Evolutionary conservation across 2,113 vertebrate species (phyloP), one percentile per base, ranked within the genome.

Genomic region (Equus quagga): DNA sequence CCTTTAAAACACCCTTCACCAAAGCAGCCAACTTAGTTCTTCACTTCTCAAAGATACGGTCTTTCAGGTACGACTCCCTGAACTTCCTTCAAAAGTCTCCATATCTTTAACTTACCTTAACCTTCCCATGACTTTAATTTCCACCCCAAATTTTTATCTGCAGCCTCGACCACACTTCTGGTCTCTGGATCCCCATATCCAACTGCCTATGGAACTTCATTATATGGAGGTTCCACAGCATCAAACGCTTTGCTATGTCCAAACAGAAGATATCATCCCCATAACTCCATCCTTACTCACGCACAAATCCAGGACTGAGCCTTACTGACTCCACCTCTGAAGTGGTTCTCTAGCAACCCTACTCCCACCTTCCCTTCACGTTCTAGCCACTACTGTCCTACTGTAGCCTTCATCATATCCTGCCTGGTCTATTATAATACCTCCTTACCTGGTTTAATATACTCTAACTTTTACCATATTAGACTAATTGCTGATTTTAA

Each of bases 401-500:
- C 15, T 26, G 56, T 12, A 84, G 49, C 44, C 51, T 75, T 36
- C 36, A 31, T 26, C 24, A 18, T 31, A 51, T 41, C 19, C 31
- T 81, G 51, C 23, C 49, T 94, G 19, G 14, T 41, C 54, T 56
- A 54, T 81, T 81, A 33, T 15, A 81, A 62, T 15, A 28, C 28
- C 15, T 69, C 51, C n/a, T 62, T 58, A 46, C 73, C 60, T 73
- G 21, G 36, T 84, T 88, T 91, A 86, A 70, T 72, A 8, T 33
- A 33, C 13, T 12, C 65, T 7, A 11, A 62, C 31, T 76, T 73
- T 65, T 89, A 18, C 33, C 49, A 58, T 56, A 84, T 56, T 76
- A 78, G 18, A 60, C 33, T 78, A 84, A 94, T 3, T 28, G 21
- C 21, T 85, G 17, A 75, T 80, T 97, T 97, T 84, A 36, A 58